Conservation (phyloP, 2,113 vertebrate species). For the Excalfactoria chinensis region DNA sequence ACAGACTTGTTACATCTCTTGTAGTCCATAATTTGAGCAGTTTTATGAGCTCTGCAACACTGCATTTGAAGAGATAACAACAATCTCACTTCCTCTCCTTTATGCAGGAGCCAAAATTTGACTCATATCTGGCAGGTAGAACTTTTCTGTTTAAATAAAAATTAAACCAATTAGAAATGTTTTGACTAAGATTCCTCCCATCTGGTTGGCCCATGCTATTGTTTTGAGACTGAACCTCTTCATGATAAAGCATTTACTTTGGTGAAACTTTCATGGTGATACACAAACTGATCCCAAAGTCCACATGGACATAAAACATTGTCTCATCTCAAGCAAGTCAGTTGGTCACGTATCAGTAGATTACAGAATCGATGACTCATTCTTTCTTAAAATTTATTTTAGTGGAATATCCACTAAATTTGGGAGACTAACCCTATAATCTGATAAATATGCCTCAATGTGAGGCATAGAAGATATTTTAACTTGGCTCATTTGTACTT, state of each 20-base stretch:
- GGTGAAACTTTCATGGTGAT: background rate
- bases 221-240: conserved; percentile 25
- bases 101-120: conserved; percentile 37
- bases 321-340: background rate
- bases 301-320: background rate
- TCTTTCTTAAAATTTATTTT: background rate
- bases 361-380: background rate
- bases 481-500: background rate
- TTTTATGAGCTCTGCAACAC: background rate
- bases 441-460: background rate
- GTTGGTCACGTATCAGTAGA: background rate
- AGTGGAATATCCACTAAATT: background rate
- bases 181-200: conserved; percentile 6
- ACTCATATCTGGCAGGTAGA: conserved; percentile 7
- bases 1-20: background rate
- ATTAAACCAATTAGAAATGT: background rate
- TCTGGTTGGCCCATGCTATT: background rate
- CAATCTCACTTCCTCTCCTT: conserved; percentile 2
- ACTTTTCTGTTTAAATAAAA: background rate
- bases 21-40: background rate
- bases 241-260: background rate
- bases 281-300: background rate
- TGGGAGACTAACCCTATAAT: background rate
- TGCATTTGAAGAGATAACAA: background rate
- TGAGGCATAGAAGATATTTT: background rate